Percentiles rank a stretch among this genome's conserved stretches.
These are phyloP conservation scores for Spheniscus humboldti DNA, from an alignment of 2,797 vertebrate genomes.

Conservation along the genomic window DNA sequence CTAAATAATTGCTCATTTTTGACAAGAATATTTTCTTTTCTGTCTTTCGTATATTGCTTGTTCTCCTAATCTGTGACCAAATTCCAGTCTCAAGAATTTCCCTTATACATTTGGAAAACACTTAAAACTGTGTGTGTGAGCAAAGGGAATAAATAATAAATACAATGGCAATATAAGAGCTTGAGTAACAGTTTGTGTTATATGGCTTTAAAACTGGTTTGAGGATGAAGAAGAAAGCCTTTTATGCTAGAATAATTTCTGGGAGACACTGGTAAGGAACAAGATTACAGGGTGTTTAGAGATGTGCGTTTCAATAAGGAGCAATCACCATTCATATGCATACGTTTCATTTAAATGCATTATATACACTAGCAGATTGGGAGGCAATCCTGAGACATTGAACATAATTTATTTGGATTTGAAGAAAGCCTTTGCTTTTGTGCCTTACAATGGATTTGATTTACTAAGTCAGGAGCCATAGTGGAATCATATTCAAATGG, in stretches of 20 bases:
- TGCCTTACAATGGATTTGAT: slow-evolving; percentile 63
- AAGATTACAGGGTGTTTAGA: slow-evolving; percentile 66
- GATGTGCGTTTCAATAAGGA: slow-evolving; percentile 56
- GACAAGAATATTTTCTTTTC: background rate
- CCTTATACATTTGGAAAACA: background rate
- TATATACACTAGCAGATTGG: slow-evolving; percentile 60
- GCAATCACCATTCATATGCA: slow-evolving; percentile 71
- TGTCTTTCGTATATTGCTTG: background rate
- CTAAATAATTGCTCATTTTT: slow-evolving; percentile 10
- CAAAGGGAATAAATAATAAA: slow-evolving; percentile 32
- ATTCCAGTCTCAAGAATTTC: background rate
- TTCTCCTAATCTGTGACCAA: background rate
- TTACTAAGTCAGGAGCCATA: slow-evolving; percentile 14
- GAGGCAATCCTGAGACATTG: slow-evolving; percentile 56
- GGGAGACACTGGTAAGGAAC: slow-evolving; percentile 55
- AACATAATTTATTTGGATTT: slow-evolving; percentile 63
- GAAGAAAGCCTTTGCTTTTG: slow-evolving; percentile 61
- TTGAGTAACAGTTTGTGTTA: background rate
- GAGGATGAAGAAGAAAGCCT: slow-evolving; percentile 36
- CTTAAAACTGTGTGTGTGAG: background rate
- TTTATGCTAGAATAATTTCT: slow-evolving; percentile 59
- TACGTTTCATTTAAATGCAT: slow-evolving; percentile 67
- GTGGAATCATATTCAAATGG: slow-evolving; percentile 26
- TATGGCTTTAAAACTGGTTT: slow-evolving; percentile 44
- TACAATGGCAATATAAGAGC: background rate